Evolutionary conservation across 2,888 invertebrate genomes (phyloP), one percentile per base, ranked within the genome.

Genomic region (Alentia gelatinosa): DNA sequence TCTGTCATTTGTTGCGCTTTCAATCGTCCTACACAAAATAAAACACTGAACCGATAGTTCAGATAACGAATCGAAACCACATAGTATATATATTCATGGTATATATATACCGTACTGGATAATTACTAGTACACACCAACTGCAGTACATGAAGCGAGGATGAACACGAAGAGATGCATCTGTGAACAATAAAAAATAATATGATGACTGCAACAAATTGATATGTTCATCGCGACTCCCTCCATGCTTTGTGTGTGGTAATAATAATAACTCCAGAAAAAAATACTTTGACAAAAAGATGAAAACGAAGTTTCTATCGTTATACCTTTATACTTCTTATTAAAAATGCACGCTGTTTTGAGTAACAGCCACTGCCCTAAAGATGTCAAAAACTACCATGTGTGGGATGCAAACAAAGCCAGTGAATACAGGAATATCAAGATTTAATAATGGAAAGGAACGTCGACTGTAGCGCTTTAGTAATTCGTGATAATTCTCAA

Each of bases 1-100:
- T 68, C 68, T 68, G 68, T 68, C 68, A 68, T 68, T 68, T 68
- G 68, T 68, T 68, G 68, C 68, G 68, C 68, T 68, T 68, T 68
- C 68, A 68, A 68, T 68, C 68, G 4, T 68, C 68, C 68, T 68
- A 68, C 68, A 68, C 30, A 68, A 30, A 68, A 68, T 30, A 68
- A 68, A 68, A 30, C 68, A 56, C 56, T 26, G 26, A 68, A 68
- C n/a, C 30, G 30, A 68, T 9, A 68, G 26, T 30, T 68, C 26
- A 26, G 23, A 26, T 68, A 68, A 68, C 68, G 26, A n/a, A 68
- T n/a, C 68, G 26, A 68, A 68, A 9, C 63, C 63, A 63, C n/a
- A 63, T 26, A 30, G 68, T 68, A 68, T 68, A 19, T 47, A 30
- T 68, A 68, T n/a, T 56, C 56, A 56, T 56, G n/a, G n/a, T 68